These are phyloP conservation scores for Bombus picipes DNA, from an alignment of 1,140 invertebrate species.

Conservation along the genomic window DNA sequence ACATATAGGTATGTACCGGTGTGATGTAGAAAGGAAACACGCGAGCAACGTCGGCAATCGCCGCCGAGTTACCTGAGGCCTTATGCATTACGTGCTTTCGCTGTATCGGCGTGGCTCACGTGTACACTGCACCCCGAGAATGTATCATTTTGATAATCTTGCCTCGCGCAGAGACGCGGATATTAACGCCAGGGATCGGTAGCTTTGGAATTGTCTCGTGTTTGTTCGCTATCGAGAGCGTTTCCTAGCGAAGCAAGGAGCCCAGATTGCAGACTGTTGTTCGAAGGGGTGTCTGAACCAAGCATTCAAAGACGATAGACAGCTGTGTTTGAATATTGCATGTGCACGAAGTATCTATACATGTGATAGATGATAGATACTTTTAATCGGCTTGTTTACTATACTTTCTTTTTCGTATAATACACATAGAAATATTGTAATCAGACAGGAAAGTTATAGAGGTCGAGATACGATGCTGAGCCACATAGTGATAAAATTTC, in stretches of 20 bases:
- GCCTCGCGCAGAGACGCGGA: conserved; percentile 18
- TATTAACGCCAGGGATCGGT: conserved; percentile 18
- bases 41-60: conserved; percentile 24
- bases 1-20: not conserved
- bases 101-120: conserved; percentile 17
- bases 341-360: not conserved
- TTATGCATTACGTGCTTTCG: conserved; percentile 32
- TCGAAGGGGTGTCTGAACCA: not conserved
- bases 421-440: not conserved
- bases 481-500: conserved; percentile 4
- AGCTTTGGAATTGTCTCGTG: not conserved
- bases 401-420: not conserved
- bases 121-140: not conserved
- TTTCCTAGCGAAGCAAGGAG: not conserved
- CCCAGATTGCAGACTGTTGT: not conserved
- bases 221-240: conserved; percentile 16
- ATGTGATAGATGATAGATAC: not conserved
- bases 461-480: not conserved
- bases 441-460: not conserved
- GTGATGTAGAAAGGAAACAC: not conserved
- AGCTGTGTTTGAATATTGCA: conserved; percentile 3
- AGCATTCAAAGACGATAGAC: conserved; percentile 1
- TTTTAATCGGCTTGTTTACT: not conserved
- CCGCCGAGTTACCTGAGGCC: not conserved
- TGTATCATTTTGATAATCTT: conserved; percentile 52